Percentiles rank a stretch among this genome's conserved stretches.
Conservation (phyloP, 1,140 invertebrate species). For the Latrodectus geometricus region DNA sequence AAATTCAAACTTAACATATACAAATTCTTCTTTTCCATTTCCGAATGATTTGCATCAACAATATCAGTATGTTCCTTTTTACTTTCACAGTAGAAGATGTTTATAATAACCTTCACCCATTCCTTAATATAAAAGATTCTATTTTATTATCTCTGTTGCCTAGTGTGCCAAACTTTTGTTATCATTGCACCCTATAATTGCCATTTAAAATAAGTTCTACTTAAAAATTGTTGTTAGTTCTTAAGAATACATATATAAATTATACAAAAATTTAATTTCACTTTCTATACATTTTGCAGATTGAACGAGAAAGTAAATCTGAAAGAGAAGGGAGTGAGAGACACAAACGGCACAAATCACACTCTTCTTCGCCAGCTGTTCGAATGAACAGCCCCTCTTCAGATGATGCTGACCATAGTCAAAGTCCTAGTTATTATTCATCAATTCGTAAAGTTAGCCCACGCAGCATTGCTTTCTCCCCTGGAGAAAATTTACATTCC, state of each 20-base stretch:
- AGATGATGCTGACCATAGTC: conserved; percentile 39
- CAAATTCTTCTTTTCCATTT: too few species aligned
- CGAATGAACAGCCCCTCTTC: conserved; percentile 19
- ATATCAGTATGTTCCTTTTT: too few species aligned
- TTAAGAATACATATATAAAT: neutral
- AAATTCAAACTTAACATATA: too few species aligned
- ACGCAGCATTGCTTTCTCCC: conserved; percentile 26
- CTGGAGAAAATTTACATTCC: conserved; percentile 44
- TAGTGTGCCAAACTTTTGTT: too few species aligned
- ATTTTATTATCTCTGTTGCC: too few species aligned
- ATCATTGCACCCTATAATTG: too few species aligned
- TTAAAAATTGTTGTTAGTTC: neutral
- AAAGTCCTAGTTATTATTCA: conserved; percentile 30
- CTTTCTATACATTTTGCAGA: neutral
- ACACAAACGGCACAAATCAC: conserved; percentile 50
- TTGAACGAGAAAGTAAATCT: conserved; percentile 17
- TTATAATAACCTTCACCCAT: too few species aligned
- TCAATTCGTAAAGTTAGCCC: conserved; percentile 46
- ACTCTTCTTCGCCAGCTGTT: conserved; percentile 31
- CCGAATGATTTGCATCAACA: too few species aligned
- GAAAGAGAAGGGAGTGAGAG: conserved; percentile 37
- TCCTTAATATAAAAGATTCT: too few species aligned
- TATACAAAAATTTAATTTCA: too few species aligned
- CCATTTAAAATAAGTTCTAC: too few species aligned
- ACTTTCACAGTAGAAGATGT: too few species aligned